Evolutionary conservation across 2,888 invertebrate species (phyloP).

Genomic region (Melanophora roralis): DNA sequence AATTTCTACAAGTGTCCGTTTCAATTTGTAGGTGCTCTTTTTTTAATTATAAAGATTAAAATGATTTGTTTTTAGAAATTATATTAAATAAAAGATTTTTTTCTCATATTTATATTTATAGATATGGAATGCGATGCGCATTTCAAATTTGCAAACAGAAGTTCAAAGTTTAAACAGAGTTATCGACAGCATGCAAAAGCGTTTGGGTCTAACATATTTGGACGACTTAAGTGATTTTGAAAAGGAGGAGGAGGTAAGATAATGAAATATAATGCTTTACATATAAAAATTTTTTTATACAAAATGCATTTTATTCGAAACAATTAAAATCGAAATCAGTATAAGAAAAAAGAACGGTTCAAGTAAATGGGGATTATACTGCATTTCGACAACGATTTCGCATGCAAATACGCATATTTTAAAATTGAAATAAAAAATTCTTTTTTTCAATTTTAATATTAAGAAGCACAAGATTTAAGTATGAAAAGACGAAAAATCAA

Average conservation of each 20-base stretch:
- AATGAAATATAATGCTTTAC: background rate
- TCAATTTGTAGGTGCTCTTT: too few species aligned
- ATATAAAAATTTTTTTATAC: background rate
- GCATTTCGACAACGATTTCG: too few species aligned
- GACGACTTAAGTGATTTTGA: slow-evolving; percentile 75
- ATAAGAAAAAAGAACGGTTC: background rate
- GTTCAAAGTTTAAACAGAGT: slow-evolving; percentile 69
- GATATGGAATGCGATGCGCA: slow-evolving; percentile 74
- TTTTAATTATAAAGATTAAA: background rate
- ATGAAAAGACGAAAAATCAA: too few species aligned
- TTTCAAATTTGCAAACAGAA: slow-evolving; percentile 71
- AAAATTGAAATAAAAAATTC: too few species aligned
- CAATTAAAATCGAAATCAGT: background rate
- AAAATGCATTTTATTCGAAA: background rate
- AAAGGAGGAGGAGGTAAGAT: slow-evolving; percentile 74
- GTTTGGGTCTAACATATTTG: slow-evolving; percentile 73
- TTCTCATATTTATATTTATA: slow-evolving; percentile 58
- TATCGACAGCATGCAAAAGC: slow-evolving; percentile 72
- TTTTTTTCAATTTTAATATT: too few species aligned
- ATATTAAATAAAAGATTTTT: background rate
- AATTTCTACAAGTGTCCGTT: background rate
- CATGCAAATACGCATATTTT: too few species aligned
- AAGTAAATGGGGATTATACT: background rate
- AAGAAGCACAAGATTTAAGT: too few species aligned
- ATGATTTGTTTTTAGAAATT: background rate